These are phyloP conservation scores for Nasonia oneida DNA, from an alignment of 2,888 invertebrate genomes.

Conservation along the genomic window DNA sequence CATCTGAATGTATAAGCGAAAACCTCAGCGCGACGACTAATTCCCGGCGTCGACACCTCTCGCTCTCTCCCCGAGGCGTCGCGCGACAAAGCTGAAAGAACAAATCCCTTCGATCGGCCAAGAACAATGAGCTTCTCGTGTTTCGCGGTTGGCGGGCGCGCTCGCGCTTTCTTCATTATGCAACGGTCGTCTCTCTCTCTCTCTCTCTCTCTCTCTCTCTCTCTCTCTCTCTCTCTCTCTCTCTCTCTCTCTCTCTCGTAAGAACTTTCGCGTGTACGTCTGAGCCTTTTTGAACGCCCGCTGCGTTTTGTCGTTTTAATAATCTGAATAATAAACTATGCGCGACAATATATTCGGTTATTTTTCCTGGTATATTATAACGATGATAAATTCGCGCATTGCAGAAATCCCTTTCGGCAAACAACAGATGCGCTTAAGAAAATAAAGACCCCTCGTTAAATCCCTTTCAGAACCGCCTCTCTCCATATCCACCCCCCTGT, in stretches of 20 bases:
- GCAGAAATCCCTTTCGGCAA: background rate
- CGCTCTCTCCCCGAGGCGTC: background rate
- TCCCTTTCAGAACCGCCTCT: background rate
- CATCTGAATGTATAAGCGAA: background rate
- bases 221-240: too few relatives aligned
- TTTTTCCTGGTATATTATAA: background rate
- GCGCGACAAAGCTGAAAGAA: constrained; percentile 44
- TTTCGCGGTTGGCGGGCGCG: constrained; percentile 28
- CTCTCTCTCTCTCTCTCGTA: background rate
- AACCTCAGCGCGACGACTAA: background rate
- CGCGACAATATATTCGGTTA: background rate
- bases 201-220: background rate
- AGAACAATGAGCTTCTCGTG: constrained; percentile 57
- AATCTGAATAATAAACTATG: too few relatives aligned
- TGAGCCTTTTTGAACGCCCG: background rate
- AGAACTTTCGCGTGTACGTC: background rate
- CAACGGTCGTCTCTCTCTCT: background rate
- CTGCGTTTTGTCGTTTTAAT: too few relatives aligned
- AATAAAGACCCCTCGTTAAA: constrained; percentile 5
- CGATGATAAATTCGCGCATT: background rate
- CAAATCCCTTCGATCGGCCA: constrained; percentile 53
- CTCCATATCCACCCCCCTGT: background rate
- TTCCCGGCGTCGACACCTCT: background rate
- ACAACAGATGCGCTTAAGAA: background rate
- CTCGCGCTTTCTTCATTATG: constrained; percentile 32